These are phyloP conservation scores for Watsonalla binaria DNA, from an alignment of 2,888 invertebrate genomes.

Conservation along the genomic window DNA sequence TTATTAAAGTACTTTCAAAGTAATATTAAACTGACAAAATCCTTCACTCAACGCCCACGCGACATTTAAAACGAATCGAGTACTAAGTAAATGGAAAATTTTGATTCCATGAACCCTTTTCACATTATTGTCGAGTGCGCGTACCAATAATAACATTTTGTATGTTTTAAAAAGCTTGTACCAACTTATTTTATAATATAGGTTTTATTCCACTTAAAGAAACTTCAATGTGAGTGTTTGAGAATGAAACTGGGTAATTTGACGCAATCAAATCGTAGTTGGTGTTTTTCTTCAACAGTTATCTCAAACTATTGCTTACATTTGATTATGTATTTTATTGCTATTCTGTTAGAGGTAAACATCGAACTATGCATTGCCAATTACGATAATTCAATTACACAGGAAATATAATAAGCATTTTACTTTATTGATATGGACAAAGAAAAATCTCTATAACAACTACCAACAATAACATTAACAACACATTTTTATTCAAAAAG, in stretches of 20 bases:
- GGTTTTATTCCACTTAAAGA: background rate
- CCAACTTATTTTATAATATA: background rate
- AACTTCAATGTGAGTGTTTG: background rate
- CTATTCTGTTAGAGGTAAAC: too few species aligned
- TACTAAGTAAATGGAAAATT: conserved; percentile 22
- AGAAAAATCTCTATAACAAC: too few species aligned
- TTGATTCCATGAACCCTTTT: conserved; percentile 22
- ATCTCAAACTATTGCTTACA: too few species aligned
- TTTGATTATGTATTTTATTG: too few species aligned
- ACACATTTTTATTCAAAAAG: too few species aligned
- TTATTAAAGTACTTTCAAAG: background rate
- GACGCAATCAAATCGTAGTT: too few species aligned
- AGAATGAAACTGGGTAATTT: background rate
- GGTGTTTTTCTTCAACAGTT: too few species aligned
- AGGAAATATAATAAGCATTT: too few species aligned
- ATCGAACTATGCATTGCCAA: too few species aligned
- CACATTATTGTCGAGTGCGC: conserved; percentile 8
- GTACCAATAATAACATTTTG: conserved; percentile 3
- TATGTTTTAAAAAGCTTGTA: background rate
- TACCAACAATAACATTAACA: too few species aligned
- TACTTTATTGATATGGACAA: too few species aligned
- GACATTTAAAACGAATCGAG: conserved; percentile 16
- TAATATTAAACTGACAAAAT: conserved; percentile 12
- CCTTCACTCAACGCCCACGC: conserved; percentile 25
- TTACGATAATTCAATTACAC: too few species aligned